Evolutionary conservation across 2,888 invertebrate species (phyloP).

Genomic region (Tetheella fluctuosa): DNA sequence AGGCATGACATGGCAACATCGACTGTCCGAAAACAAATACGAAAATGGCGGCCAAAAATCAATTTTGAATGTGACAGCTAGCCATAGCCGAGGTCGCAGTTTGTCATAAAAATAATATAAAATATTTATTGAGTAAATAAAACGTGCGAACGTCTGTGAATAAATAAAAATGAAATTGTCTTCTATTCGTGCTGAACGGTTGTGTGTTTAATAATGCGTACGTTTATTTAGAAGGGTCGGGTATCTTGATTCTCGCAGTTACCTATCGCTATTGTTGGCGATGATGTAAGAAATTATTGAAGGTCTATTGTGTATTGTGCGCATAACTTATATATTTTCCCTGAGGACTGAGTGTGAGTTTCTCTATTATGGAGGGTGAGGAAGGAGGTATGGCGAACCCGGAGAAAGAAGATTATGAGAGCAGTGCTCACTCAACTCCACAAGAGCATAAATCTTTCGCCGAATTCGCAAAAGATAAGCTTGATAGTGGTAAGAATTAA

Average conservation of each 20-base stretch:
- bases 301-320: conserved; percentile 54
- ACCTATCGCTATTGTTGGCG: conserved; percentile 61
- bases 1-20: too few species aligned
- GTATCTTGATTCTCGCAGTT: neutral
- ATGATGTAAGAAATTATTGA: conserved; percentile 82
- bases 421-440: conserved; percentile 75
- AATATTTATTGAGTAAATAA: conserved; percentile 48
- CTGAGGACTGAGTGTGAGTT: conserved; percentile 35
- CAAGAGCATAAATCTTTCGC: conserved; percentile 78
- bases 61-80: neutral
- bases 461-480: conserved; percentile 78
- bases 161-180: neutral
- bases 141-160: conserved; percentile 16
- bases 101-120: conserved; percentile 35
- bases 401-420: conserved; percentile 72
- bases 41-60: too few species aligned
- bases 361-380: conserved; percentile 68
- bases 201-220: neutral
- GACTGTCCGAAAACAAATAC: too few species aligned
- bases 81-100: conserved; percentile 39
- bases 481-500: conserved; percentile 71
- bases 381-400: conserved; percentile 57
- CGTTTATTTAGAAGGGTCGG: neutral
- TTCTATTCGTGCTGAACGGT: neutral
- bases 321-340: conserved; percentile 52